phyloP scores from a whole-genome alignment of 2,797 vertebrate species.

The Danio tinwini region DNA sequence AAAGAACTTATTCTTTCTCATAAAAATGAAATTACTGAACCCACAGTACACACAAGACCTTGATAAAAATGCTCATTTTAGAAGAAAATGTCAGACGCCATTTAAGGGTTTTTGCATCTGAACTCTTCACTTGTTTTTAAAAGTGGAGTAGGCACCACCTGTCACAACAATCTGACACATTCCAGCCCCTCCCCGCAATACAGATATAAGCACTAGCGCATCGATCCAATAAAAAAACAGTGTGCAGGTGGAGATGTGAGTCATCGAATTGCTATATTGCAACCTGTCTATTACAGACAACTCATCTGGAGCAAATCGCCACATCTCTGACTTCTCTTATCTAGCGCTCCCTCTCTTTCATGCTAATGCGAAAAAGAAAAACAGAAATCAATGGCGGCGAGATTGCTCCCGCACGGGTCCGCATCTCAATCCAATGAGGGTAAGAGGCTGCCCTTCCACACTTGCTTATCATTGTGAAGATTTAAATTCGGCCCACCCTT shows the following conservation, averaged over 20 bases:
- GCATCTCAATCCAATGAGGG: constrained; percentile 57
- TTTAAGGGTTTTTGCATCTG: no score
- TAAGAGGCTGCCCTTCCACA: constrained; percentile 55
- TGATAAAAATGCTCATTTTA: no score
- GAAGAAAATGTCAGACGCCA: no score
- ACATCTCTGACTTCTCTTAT: constrained; percentile 36
- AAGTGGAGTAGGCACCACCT: not conserved
- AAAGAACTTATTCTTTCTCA: no score
- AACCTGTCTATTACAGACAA: constrained; percentile 63
- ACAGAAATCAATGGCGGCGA: constrained; percentile 67
- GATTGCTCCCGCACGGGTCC: constrained; percentile 43
- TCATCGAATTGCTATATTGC: constrained; percentile 63
- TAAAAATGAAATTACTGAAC: no score
- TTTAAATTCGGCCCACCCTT: constrained; percentile 37
- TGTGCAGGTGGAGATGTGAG: constrained; percentile 51
- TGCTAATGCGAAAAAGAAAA: constrained; percentile 62
- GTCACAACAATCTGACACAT: not conserved
- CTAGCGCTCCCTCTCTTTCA: constrained; percentile 42
- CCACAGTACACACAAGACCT: no score
- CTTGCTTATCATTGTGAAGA: constrained; percentile 39
- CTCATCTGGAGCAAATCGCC: constrained; percentile 64
- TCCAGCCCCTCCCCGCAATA: constrained; percentile 46
- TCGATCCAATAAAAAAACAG: constrained; percentile 75
- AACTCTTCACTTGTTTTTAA: not conserved
- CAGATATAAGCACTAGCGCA: constrained; percentile 48